These are phyloP conservation scores for Atta cephalotes DNA, from an alignment of 1,140 invertebrate genomes.

Conservation along the genomic window DNA sequence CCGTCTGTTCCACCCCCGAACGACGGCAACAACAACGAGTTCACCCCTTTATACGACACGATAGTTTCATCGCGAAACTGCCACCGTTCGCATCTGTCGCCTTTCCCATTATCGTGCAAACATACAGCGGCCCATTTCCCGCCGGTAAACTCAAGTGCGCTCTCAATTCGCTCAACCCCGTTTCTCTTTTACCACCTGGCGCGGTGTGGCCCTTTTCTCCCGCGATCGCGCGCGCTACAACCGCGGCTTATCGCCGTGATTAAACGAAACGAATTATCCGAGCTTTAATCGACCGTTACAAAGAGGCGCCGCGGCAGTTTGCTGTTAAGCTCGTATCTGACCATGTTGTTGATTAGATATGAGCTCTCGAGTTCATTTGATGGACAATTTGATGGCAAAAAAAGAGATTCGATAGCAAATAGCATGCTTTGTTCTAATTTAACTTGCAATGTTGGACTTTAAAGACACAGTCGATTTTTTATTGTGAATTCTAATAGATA, in stretches of 20 bases:
- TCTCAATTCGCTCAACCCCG: constrained; percentile 62
- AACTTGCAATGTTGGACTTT: no score
- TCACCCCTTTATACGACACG: constrained; percentile 73
- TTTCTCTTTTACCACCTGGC: constrained; percentile 59
- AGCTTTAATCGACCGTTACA: constrained; percentile 51
- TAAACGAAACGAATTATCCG: constrained; percentile 57
- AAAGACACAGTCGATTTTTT: no score
- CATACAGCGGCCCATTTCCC: constrained; percentile 75
- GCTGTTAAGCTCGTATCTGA: constrained; percentile 35
- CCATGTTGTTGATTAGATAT: constrained; percentile 57
- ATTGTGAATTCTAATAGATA: no score
- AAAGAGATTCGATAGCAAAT: neutral
- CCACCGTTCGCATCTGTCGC: constrained; percentile 81
- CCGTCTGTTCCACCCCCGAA: neutral
- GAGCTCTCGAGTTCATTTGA: constrained; percentile 33
- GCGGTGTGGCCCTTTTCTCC: neutral
- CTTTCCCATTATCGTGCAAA: constrained; percentile 77
- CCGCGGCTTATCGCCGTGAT: constrained; percentile 57
- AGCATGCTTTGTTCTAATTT: neutral
- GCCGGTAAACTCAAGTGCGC: constrained; percentile 74
- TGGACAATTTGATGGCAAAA: constrained; percentile 5
- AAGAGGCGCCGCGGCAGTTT: constrained; percentile 3
- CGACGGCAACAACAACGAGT: constrained; percentile 2
- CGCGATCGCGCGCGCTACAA: constrained; percentile 7
- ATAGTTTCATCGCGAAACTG: constrained; percentile 81